phyloP scores from a whole-genome alignment of 2,888 invertebrate genomes.

The Volucella bombylans region DNA sequence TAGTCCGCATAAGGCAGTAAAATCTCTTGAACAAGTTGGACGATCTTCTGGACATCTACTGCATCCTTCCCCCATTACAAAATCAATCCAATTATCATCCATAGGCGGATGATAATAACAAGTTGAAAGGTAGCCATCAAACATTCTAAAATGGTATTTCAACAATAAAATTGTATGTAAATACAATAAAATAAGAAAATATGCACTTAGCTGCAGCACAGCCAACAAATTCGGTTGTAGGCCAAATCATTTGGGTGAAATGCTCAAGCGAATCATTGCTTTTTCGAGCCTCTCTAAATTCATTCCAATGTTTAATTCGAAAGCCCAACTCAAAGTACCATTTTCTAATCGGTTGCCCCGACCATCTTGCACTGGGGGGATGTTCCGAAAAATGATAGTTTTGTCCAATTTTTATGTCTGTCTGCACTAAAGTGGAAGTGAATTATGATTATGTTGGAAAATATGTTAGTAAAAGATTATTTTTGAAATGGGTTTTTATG shows the following conservation, averaged over 20 bases:
- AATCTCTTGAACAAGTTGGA: conserved; percentile 71
- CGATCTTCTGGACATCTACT: conserved; percentile 57
- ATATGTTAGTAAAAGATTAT: not conserved
- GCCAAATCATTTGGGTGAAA: conserved; percentile 75
- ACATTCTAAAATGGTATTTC: conserved; percentile 60
- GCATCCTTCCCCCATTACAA: conserved; percentile 49
- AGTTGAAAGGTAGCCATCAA: conserved; percentile 57
- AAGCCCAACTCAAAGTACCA: conserved; percentile 75
- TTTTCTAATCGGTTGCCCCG: conserved; percentile 67
- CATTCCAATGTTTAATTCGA: conserved; percentile 36
- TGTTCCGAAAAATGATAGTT: conserved; percentile 54
- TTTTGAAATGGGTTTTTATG: not conserved
- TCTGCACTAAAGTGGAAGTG: conserved; percentile 17
- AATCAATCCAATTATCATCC: conserved; percentile 15
- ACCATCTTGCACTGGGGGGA: conserved; percentile 69
- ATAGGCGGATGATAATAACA: conserved; percentile 73
- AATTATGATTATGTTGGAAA: not conserved
- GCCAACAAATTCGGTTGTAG: conserved; percentile 75
- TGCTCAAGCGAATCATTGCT: conserved; percentile 27
- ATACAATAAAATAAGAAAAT: not conserved
- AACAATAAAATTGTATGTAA: not conserved
- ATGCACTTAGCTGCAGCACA: conserved; percentile 74
- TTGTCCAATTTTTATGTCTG: conserved; percentile 67
- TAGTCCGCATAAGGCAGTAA: conserved; percentile 77
- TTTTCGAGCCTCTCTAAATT: conserved; percentile 43